Evolutionary conservation across 2,888 invertebrate species (phyloP).

Genomic region (Dione vanillae): DNA sequence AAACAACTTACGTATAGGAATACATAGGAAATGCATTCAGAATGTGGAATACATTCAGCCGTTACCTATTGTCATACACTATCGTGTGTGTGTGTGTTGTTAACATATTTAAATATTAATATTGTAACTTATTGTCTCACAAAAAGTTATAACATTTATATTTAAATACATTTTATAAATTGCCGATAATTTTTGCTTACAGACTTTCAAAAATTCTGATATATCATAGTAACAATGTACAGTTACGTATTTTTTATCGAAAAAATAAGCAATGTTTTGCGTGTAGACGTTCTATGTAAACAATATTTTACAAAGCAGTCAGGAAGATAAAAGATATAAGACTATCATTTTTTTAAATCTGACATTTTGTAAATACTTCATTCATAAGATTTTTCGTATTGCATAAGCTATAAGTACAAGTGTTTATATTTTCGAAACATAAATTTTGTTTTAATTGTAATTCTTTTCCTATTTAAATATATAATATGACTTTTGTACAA

Average conservation of each 20-base stretch:
- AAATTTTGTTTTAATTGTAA: not conserved
- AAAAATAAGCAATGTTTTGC: slow-evolving; percentile 19
- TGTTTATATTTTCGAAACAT: not conserved
- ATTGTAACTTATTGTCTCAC: no score
- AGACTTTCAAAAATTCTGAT: not conserved
- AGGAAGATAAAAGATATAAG: slow-evolving; percentile 15
- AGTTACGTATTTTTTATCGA: slow-evolving; percentile 7
- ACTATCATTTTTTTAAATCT: slow-evolving; percentile 23
- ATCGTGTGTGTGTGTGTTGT: no score
- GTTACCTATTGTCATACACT: no score
- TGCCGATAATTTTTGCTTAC: not conserved
- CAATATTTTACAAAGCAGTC: slow-evolving; percentile 20
- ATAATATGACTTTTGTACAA: not conserved
- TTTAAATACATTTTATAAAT: not conserved
- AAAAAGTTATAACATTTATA: not conserved
- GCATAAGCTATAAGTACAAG: slow-evolving; percentile 2
- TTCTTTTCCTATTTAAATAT: not conserved
- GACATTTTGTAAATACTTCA: slow-evolving; percentile 24
- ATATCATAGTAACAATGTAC: slow-evolving; percentile 1
- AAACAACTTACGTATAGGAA: no score
- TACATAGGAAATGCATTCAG: no score
- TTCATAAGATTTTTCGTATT: slow-evolving; percentile 16
- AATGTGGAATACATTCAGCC: no score
- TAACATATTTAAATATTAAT: no score
- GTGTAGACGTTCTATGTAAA: slow-evolving; percentile 24